Evolutionary conservation across 2,888 invertebrate species (phyloP).

Genomic region (Alloplasta piceator): DNA sequence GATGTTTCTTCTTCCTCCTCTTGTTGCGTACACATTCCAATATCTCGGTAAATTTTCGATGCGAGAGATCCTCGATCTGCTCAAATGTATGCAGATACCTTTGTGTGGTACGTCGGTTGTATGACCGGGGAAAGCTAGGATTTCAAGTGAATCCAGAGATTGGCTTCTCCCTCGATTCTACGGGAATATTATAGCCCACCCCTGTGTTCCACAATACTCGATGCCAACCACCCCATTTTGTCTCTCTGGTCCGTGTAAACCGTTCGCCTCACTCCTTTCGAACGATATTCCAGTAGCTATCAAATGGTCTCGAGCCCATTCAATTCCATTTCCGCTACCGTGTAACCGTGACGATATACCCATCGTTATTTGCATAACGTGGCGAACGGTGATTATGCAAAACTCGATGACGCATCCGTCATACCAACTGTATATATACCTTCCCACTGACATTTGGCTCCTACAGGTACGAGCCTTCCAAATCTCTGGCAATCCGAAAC

Average conservation of each 20-base stretch:
- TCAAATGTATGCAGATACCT: neutral
- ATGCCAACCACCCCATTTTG: neutral
- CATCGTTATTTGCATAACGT: slow-evolving; percentile 59
- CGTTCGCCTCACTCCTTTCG: neutral
- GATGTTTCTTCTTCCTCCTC: slow-evolving; percentile 2
- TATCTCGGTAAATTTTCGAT: neutral
- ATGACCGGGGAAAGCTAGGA: neutral
- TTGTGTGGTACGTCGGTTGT: neutral
- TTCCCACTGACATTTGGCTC: neutral
- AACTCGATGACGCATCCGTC: slow-evolving; percentile 60
- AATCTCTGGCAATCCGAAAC: no score
- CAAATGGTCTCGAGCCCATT: slow-evolving; percentile 18
- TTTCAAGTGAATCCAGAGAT: neutral
- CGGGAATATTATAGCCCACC: neutral
- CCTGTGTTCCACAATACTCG: neutral
- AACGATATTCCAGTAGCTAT: slow-evolving; percentile 44
- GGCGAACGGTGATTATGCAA: slow-evolving; percentile 60
- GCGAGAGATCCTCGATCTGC: neutral
- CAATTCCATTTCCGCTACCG: slow-evolving; percentile 34
- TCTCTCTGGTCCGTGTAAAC: neutral
- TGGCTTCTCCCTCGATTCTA: neutral
- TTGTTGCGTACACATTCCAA: neutral
- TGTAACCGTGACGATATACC: slow-evolving; percentile 34
- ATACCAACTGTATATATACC: slow-evolving; percentile 23
- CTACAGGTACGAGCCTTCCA: slow-evolving; percentile 4